Base-by-base conservation (phyloP, 2,888 invertebrate genomes). In the Zaprionus lineosus region DNA sequence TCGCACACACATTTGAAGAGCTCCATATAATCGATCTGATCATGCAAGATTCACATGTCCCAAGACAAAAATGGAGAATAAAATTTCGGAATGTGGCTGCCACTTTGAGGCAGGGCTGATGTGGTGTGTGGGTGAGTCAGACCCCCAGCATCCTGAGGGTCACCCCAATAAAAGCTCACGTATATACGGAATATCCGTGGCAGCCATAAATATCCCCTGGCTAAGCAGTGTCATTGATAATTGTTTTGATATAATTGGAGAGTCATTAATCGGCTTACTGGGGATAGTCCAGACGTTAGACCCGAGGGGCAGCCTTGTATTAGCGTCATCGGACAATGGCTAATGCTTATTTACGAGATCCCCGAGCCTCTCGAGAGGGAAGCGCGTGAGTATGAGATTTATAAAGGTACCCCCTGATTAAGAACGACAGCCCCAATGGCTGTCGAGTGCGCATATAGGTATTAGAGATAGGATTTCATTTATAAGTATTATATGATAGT, bases 331-430 rank as follows among this genome's bases (percentile, higher is more conserved):
- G 19, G 6, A 3, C 8, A 29, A 26, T 28, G 59, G 44, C 53
- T 47, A 50, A 14, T 21, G 26, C 1, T 40, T 26, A 60, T 69
- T 65, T 69, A 69, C 34, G 60, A 16, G 4, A 4, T 12, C 14
- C n/a, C 21, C 24, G 15, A 11, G 11, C 34, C 7, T 24, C 6
- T 55, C n/a, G 31, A 62, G 62, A 57, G 72, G 26, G 31, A 29
- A 72, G 43, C 69, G 69, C 69, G 72, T 70, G 69, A 72, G 53
- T 37, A 36, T 24, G 16, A 6, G 36, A 70, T 70, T 56, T 70
- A 71, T 55, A 53, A 26, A 37, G 19, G 16, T 9, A 9, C 29
- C 6, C 8, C 33, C 26, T 15, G 11, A 46, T 28, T 39, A 16
- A 43, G 4, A 34, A 26, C 33, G n/a, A 6, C n/a, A 6, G 8